Conservation (phyloP, 2,888 invertebrate species). For the Eremobia ochroleuca region DNA sequence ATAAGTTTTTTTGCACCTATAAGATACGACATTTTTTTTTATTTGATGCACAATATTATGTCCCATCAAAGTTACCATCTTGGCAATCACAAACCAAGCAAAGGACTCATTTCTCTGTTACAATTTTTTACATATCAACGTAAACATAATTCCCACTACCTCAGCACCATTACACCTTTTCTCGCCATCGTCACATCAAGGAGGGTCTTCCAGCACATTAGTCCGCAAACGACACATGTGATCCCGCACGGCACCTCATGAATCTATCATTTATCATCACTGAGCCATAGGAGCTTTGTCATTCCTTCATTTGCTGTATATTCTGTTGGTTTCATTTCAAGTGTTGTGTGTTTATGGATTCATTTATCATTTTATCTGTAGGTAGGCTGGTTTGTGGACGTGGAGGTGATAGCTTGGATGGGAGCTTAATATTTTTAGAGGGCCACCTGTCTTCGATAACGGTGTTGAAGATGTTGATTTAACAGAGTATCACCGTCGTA, state of each 20-base stretch:
- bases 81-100: background rate
- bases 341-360: slow-evolving; percentile 26
- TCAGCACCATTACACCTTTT: slow-evolving; percentile 16
- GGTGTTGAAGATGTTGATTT: background rate
- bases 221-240: slow-evolving; percentile 85
- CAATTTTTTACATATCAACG: background rate
- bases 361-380: slow-evolving; percentile 48
- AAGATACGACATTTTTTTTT: too few species aligned
- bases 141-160: background rate
- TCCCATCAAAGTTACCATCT: background rate
- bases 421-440: background rate
- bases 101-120: background rate
- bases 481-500: background rate
- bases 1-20: too few species aligned
- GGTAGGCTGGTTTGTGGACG: background rate
- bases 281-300: slow-evolving; percentile 66
- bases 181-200: slow-evolving; percentile 52
- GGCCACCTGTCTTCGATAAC: background rate
- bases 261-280: slow-evolving; percentile 88
- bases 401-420: background rate
- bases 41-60: too few species aligned
- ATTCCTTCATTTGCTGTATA: slow-evolving; percentile 64
- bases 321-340: slow-evolving; percentile 61
- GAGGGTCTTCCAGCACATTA: slow-evolving; percentile 81
- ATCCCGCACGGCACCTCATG: slow-evolving; percentile 85